Percentiles rank a stretch among this genome's conserved stretches.
These are phyloP conservation scores for Akabosia matsudoensis DNA, from an alignment of 1,140 invertebrate genomes.

Conservation along the genomic window DNA sequence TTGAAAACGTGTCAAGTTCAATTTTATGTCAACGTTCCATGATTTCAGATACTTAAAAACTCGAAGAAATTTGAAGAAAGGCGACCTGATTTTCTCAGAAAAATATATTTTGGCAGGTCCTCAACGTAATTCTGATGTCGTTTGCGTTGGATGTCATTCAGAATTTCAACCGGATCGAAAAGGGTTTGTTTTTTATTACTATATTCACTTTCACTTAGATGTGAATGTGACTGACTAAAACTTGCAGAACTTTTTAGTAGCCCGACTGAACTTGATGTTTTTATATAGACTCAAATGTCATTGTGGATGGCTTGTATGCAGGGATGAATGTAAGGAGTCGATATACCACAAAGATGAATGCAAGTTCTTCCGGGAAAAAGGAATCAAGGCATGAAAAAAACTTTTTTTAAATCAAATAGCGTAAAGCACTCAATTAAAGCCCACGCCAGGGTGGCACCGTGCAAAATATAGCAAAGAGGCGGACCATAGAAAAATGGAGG, in stretches of 20 bases:
- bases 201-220: background rate
- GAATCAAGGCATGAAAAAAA: slow-evolving; percentile 33
- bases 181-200: background rate
- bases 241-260: background rate
- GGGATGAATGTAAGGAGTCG: slow-evolving; percentile 58
- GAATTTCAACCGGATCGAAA: background rate
- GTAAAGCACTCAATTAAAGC: background rate
- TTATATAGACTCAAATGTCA: slow-evolving; percentile 53
- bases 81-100: slow-evolving; percentile 40
- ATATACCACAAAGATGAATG: slow-evolving; percentile 67
- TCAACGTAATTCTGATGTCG: slow-evolving; percentile 4
- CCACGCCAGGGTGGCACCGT: no score
- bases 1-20: no score
- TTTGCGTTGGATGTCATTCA: slow-evolving; percentile 45
- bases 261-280: background rate
- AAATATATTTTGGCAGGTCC: slow-evolving; percentile 41
- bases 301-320: slow-evolving; percentile 74
- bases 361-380: slow-evolving; percentile 52
- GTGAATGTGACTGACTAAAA: no score
- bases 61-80: slow-evolving; percentile 36
- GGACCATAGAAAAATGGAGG: no score
- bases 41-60: slow-evolving; percentile 35
- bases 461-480: no score
- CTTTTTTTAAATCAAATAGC: background rate
- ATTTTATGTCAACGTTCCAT: background rate